A percentile compares a stretch with the other conserved stretches of the same genome.
Conservation (phyloP, 2,113 vertebrate genomes). For the Mastomys natalensis region DNA sequence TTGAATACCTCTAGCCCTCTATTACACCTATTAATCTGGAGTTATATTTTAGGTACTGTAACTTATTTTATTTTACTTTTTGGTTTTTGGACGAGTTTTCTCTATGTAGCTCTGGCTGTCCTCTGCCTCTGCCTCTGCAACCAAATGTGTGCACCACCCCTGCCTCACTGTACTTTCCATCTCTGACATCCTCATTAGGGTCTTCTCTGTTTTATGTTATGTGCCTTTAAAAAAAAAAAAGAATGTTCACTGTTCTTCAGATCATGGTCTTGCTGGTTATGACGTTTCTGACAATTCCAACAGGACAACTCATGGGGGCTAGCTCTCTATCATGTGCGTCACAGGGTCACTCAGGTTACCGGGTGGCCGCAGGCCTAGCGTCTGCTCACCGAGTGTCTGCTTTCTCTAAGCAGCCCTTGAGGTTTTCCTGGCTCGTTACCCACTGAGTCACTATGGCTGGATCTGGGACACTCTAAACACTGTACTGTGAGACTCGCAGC, state of each 20-base stretch:
- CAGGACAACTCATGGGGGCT: background rate
- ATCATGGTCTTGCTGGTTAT: background rate
- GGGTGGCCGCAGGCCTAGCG: background rate
- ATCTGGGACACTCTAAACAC: constrained; percentile 3
- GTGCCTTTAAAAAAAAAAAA: background rate
- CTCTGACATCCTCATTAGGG: background rate
- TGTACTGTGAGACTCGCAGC: background rate
- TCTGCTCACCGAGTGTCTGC: background rate
- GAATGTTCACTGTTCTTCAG: background rate
- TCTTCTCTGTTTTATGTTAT: background rate
- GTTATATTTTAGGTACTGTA: constrained; percentile 28
- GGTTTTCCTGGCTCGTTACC: constrained; percentile 6
- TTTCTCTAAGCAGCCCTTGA: background rate
- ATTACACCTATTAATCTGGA: background rate
- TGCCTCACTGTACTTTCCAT: background rate
- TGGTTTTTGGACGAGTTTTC: background rate
- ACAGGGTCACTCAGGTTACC: background rate
- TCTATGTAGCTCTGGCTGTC: background rate
- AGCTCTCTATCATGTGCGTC: too few relatives aligned
- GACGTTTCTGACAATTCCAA: constrained; percentile 12
- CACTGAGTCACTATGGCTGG: background rate
- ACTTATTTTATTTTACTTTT: background rate
- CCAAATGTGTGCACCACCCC: background rate
- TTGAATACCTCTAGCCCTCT: background rate
- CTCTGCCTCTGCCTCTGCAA: background rate